Evolutionary conservation across 2,888 invertebrate species (phyloP).

Genomic region (Drosophila parthenogenetica): DNA sequence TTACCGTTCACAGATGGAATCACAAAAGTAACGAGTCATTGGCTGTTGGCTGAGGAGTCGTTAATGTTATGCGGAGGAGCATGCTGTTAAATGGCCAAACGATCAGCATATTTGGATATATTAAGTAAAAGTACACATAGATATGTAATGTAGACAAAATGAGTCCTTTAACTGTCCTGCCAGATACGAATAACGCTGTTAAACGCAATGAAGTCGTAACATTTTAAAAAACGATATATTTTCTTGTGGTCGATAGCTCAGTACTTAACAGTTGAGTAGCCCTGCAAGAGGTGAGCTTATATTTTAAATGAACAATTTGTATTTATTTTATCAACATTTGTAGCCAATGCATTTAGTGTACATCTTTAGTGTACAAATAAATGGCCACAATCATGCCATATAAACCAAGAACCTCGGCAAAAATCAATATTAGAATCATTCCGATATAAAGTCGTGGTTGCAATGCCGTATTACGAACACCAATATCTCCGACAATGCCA

Average conservation of each 20-base stretch:
- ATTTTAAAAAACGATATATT: too few species aligned
- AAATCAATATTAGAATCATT: slow-evolving; percentile 91
- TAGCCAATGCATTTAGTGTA: background rate
- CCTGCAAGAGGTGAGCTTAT: background rate
- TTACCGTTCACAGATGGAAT: slow-evolving; percentile 35
- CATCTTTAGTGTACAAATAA: slow-evolving; percentile 98
- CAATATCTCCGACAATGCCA: slow-evolving; percentile 88
- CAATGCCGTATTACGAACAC: slow-evolving; percentile 97
- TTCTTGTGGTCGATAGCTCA: too few species aligned
- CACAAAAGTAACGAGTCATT: slow-evolving; percentile 12
- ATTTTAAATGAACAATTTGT: background rate
- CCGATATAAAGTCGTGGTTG: slow-evolving; percentile 99
- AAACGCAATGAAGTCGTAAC: too few species aligned
- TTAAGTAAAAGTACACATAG: too few species aligned
- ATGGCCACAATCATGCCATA: slow-evolving; percentile 86
- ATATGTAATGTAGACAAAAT: too few species aligned
- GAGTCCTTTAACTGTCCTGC: too few species aligned
- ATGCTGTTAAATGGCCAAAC: background rate
- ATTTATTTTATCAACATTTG: too few species aligned
- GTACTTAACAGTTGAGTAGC: background rate
- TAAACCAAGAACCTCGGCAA: slow-evolving; percentile 65
- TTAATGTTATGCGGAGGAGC: slow-evolving; percentile 6
- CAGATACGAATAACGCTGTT: too few species aligned
- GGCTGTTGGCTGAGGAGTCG: slow-evolving; percentile 39
- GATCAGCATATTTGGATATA: background rate